These are phyloP conservation scores for Gavialis gangeticus DNA, from an alignment of 2,113 vertebrate genomes.

Conservation along the genomic window DNA sequence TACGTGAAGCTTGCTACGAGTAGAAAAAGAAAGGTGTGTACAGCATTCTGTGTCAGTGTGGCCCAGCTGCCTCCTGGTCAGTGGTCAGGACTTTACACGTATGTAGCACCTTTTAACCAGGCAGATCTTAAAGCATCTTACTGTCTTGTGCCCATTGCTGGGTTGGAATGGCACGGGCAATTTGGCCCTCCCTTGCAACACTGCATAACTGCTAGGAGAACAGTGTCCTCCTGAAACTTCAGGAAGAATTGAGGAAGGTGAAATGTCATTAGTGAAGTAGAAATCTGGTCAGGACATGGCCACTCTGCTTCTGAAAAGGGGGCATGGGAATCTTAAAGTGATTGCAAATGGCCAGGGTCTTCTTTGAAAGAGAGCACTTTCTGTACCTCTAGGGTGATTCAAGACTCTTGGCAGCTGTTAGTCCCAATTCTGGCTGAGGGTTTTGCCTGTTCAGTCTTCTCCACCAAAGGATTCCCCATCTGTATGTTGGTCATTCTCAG, in stretches of 20 bases:
- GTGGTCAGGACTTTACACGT: slow-evolving; percentile 34
- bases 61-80: slow-evolving; percentile 4
- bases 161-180: neutral
- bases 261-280: neutral
- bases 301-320: fast-evolving
- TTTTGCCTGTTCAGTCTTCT: slow-evolving; percentile 16
- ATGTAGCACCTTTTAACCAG: neutral
- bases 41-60: neutral
- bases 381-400: neutral
- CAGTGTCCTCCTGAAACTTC: neutral
- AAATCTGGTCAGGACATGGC: neutral
- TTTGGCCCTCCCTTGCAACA: neutral
- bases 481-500: neutral
- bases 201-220: neutral
- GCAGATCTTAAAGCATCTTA: neutral
- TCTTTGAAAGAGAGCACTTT: slow-evolving; percentile 9
- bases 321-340: neutral
- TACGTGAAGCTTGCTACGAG: slow-evolving; percentile 9
- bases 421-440: neutral
- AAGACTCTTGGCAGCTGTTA: neutral
- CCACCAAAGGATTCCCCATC: slow-evolving; percentile 15
- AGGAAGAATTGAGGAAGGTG: neutral
- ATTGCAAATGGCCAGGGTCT: neutral
- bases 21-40: neutral
- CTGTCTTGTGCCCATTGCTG: neutral